Conservation (phyloP, 2,888 invertebrate genomes). For the Drosophila incognita region DNA sequence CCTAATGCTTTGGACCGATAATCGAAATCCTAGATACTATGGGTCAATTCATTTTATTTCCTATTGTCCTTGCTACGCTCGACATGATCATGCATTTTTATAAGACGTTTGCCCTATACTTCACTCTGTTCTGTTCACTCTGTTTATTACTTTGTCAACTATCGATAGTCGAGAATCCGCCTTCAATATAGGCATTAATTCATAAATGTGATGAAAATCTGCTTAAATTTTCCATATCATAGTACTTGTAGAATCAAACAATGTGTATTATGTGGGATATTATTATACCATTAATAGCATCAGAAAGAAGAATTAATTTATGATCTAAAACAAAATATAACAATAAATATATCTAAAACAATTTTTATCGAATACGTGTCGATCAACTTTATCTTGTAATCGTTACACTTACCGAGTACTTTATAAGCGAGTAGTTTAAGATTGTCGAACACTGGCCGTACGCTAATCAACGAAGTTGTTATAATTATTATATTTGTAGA, state of each 20-base stretch:
- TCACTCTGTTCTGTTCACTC: background rate
- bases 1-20: too few relatives aligned
- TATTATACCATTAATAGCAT: background rate
- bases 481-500: slow-evolving; percentile 60
- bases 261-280: background rate
- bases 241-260: background rate
- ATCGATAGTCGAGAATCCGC: background rate
- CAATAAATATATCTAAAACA: background rate
- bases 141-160: background rate
- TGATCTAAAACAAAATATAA: background rate
- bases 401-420: slow-evolving; percentile 21
- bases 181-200: background rate
- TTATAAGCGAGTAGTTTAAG: background rate
- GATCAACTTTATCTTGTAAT: background rate
- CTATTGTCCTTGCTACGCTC: too few relatives aligned
- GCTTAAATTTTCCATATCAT: background rate
- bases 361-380: background rate
- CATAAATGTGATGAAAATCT: background rate
- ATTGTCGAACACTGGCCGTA: slow-evolving; percentile 41
- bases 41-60: too few relatives aligned
- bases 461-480: slow-evolving; percentile 60
- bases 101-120: background rate
- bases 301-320: background rate
- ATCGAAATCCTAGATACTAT: too few relatives aligned
- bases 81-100: background rate